Evolutionary conservation across 2,888 invertebrate genomes (phyloP), one percentile per base, ranked within the genome.

Genomic region (Gari tellinella): DNA sequence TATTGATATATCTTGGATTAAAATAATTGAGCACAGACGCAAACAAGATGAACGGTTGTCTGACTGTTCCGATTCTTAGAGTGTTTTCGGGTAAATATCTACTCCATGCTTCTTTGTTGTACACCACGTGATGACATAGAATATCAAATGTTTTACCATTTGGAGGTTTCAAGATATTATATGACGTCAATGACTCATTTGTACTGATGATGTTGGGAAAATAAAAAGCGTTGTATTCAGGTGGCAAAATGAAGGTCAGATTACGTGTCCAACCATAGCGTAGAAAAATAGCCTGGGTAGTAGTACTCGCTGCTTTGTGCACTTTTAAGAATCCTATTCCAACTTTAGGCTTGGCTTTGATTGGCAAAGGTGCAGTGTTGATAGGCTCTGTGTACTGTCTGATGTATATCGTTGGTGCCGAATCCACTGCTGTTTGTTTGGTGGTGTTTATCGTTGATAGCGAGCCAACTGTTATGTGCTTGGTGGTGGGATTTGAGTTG

Each of bases 271-370:
- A 80, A 3, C 80, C 80, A 48, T 64, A 80, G n/a, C 80, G 62
- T 14, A 76, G 70, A 45, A 80, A 73, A 17, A 80, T 76, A 0
- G 72, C 65, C 26, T 75, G 75, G 1, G 68, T 64, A 4, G 80
- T 80, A 1, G 80, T 73, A 37, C 80, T 80, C 2, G 80, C 75
- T 8, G 80, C 80, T 58, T 80, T 80, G 64, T 80, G 80, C 0
- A 80, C 80, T 23, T 80, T 80, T 12, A 80, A 46, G 49, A 80
- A 80, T 3, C 76, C 80, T 14, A 80, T 38, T 31, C 31, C 31
- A 31, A 31, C 10, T 10, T 31, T 31, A 4, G 31, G 10, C 10
- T 31, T 31, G 4, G 31, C n/a, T n/a, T n/a, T n/a, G n/a, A n/a
- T n/a, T n/a, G n/a, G n/a, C n/a, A n/a, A n/a, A n/a, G n/a, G n/a